Conservation (phyloP, 2,888 invertebrate genomes). For the Germaria angustata region DNA sequence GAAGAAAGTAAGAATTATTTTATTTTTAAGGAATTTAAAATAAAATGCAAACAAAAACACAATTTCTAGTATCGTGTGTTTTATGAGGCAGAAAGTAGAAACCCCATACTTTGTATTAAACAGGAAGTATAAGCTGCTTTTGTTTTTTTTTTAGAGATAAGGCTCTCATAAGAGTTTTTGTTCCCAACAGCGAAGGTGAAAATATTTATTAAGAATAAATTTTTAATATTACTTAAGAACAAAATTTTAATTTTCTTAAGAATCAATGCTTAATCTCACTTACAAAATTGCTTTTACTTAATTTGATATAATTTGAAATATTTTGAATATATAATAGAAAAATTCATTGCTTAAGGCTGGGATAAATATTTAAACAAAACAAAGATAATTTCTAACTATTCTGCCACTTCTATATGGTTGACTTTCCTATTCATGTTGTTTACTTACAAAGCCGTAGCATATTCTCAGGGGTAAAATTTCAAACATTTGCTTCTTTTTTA, state of each 20-base stretch:
- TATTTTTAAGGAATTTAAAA: conserved; percentile 4
- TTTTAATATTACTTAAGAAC: too few relatives aligned
- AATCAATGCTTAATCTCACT: too few relatives aligned
- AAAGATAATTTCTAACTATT: too few relatives aligned
- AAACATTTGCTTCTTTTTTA: neutral
- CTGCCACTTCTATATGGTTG: neutral
- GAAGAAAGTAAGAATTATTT: neutral
- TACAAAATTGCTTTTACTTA: too few relatives aligned
- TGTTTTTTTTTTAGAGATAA: too few relatives aligned
- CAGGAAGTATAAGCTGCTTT: neutral
- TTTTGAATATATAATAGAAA: too few relatives aligned
- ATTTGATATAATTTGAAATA: too few relatives aligned
- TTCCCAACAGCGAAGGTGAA: too few relatives aligned
- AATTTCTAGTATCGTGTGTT: neutral
- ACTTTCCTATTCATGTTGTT: neutral
- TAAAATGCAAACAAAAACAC: neutral
- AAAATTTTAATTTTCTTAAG: too few relatives aligned
- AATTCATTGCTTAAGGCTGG: too few relatives aligned
- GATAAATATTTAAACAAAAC: neutral
- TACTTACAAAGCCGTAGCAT: conserved; percentile 45
- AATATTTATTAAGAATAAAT: too few relatives aligned
- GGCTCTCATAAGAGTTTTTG: too few relatives aligned
- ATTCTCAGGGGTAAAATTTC: conserved; percentile 45
- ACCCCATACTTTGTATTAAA: neutral
- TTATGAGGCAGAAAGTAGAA: conserved; percentile 30